Conservation (phyloP, 2,797 vertebrate genomes). For the Malurus leucopterus region DNA sequence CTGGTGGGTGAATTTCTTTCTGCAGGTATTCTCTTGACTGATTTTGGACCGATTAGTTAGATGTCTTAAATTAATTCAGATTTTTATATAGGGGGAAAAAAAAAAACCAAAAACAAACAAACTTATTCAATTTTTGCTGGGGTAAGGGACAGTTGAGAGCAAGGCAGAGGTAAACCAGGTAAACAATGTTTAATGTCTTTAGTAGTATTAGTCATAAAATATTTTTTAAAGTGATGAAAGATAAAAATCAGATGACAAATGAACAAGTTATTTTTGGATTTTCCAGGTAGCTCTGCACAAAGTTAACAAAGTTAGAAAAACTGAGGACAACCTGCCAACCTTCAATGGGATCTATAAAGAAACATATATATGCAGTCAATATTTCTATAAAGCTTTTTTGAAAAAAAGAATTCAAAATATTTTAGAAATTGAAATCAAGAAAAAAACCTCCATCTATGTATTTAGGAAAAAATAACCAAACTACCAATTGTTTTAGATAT, state of each 20-base stretch:
- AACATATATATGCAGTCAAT: background rate
- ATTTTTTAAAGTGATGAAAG: background rate
- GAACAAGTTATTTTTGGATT: background rate
- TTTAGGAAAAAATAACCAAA: background rate
- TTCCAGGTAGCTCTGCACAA: background rate
- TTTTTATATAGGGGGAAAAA: background rate
- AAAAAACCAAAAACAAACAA: background rate
- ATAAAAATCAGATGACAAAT: background rate
- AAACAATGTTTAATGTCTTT: background rate
- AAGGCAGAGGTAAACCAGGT: background rate
- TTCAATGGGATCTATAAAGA: background rate
- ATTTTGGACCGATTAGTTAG: background rate
- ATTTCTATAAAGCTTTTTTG: background rate
- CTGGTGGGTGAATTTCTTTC: background rate
- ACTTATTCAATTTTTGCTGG: background rate
- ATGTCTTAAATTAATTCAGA: background rate
- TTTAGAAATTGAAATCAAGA: background rate
- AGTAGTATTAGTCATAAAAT: background rate
- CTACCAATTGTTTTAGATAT: background rate
- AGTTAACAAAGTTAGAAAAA: background rate
- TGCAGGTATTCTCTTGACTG: background rate
- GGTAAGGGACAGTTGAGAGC: background rate
- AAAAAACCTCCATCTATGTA: rapidly evolving
- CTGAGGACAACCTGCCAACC: background rate
- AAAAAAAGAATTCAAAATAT: background rate